Conservation (phyloP, 92 coral and sea anemone species). For the Hydrozoanthus gracilis region DNA sequence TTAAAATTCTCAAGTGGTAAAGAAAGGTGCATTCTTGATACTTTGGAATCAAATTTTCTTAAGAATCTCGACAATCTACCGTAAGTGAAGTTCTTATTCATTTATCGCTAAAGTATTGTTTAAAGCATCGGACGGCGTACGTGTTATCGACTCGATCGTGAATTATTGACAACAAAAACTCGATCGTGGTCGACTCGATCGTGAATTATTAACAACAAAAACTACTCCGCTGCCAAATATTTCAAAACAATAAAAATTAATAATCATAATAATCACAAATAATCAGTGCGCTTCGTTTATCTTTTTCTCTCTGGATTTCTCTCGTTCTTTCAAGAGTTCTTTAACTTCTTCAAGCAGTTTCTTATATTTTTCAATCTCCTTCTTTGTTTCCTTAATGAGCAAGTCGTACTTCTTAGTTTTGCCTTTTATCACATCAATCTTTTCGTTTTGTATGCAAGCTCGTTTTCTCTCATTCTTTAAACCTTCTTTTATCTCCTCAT, state of each 20-base stretch:
- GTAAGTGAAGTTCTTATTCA: background rate
- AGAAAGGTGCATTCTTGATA: background rate
- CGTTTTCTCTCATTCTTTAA: constrained; percentile 40
- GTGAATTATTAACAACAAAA: constrained; percentile 24
- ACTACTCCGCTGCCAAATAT: background rate
- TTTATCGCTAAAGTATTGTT: background rate
- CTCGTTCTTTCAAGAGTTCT: constrained; percentile 62
- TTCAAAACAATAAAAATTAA: background rate
- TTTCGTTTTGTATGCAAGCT: constrained; percentile 36
- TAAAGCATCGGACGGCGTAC: background rate
- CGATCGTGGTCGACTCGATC: background rate
- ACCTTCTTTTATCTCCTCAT: constrained; percentile 30
- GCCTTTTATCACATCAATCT: constrained; percentile 6
- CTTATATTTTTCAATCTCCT: constrained; percentile 69
- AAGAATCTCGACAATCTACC: background rate
- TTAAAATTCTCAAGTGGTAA: background rate
- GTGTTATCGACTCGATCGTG: background rate
- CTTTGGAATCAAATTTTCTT: too few relatives aligned
- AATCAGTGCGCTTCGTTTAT: background rate
- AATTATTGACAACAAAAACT: too few relatives aligned
- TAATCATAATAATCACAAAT: background rate
- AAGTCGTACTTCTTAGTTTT: constrained; percentile 11
- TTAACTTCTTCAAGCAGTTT: constrained; percentile 61
- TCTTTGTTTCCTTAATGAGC: constrained; percentile 63
- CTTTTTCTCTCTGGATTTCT: background rate